phyloP scores from a whole-genome alignment of 2,113 vertebrate genomes.

The Suncus etruscus region DNA sequence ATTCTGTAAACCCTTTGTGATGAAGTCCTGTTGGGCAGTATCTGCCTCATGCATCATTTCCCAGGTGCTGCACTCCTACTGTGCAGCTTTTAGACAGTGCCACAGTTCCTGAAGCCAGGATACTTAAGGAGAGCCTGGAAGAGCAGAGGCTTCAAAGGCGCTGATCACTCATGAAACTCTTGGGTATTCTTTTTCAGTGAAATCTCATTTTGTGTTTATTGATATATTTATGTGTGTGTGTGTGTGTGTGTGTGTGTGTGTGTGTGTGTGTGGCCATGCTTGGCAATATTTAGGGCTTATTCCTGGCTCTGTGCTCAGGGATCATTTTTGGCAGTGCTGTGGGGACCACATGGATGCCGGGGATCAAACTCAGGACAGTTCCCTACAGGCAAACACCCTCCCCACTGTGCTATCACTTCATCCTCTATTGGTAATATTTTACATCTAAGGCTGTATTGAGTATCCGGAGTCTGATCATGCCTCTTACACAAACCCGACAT shows the following conservation, averaged over 20 bases:
- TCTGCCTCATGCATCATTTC: neutral
- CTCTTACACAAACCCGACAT: too few relatives aligned
- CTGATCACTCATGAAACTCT: neutral
- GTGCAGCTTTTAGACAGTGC: neutral
- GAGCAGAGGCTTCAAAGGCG: neutral
- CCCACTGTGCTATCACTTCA: too few relatives aligned
- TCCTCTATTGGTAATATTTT: neutral
- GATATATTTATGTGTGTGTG: neutral
- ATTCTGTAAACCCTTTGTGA: neutral
- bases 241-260: neutral
- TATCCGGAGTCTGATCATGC: too few relatives aligned
- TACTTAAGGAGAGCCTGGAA: neutral
- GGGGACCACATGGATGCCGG: too few relatives aligned
- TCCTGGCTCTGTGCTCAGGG: too few relatives aligned
- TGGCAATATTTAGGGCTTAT: too few relatives aligned
- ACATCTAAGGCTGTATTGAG: neutral
- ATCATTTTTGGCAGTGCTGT: too few relatives aligned
- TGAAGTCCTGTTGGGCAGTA: neutral
- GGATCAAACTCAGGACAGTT: too few relatives aligned
- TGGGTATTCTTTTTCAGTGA: conserved; percentile 27
- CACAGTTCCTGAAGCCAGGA: conserved; percentile 34
- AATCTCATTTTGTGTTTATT: neutral
- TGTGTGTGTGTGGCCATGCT: too few relatives aligned
- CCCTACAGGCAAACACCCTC: too few relatives aligned
- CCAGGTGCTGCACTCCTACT: neutral